Base-by-base conservation (phyloP, 1,140 invertebrate species). In the Pissodes strobi region DNA sequence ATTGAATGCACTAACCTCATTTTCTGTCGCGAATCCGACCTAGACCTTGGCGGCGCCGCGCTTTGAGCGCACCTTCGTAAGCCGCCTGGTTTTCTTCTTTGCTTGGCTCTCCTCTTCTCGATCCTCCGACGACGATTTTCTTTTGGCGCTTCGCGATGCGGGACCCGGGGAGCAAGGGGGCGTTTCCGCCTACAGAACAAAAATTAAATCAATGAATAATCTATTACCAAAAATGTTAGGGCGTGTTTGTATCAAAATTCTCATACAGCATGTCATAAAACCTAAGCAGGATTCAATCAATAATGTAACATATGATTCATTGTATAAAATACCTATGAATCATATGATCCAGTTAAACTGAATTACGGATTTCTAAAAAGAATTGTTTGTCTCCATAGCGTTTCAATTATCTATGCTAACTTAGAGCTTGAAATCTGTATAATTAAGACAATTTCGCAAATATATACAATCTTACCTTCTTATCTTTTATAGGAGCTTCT, bases 41-140 rank as follows among this genome's bases (percentile, higher is more conserved):
- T 49, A 48, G 18, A 38, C 48, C 27, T 61, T 61, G 22, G 27
- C 13, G n/a, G 12, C 49, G 19, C 8, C 37, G 34, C 51, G 48
- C 27, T 52, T 51, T n/a, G 30, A 52, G 19, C 60, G 60, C 25
- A 45, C 13, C 21, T 63, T 63, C 12, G 34, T 17, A 9, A 43
- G 34, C n/a, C 48, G 49, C 19, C 51, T 53, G 12, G 60, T 53
- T 30, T 53, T 53, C 25, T 63, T 63, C 15, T 19, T 8, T 48
- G n/a, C 18, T 10, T 39, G n/a, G 0, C 22, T 13, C 2, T 61
- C 58, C 13, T 61, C 58, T 8, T 55, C 48, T 2, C 48, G 30
- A n/a, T 63, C 60, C 25, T 59, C 57, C 1, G 57, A 34, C 10
- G 60, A 63, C 5, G 37, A 63, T 55, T 63, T 63, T 12, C 60